Base-by-base conservation (phyloP, 35 echinoderm and acorn worm genomes). In the Lytechinus variegatus region DNA sequence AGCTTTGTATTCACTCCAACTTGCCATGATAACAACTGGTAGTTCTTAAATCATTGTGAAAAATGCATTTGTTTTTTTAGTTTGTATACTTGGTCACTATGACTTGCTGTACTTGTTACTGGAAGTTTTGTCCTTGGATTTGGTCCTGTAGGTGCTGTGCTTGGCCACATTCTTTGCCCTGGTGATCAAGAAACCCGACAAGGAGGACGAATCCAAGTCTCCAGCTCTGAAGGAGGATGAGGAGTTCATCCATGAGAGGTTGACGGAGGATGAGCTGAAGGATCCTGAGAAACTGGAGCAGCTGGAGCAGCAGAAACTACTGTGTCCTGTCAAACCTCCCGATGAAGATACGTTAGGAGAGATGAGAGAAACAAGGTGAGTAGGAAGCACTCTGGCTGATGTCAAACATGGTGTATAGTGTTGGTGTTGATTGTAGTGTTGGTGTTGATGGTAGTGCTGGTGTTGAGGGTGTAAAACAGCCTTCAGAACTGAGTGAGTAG, bases 161-260 rank as follows among this genome's bases (percentile, higher is more conserved):
- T 61, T 99, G 16, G 98, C 98, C 3, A 99, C 96, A 3, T 96
- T 99, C 92, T 99, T 97, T 89, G 97, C 98, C 10, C 91, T 99
- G 19, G 96, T 99, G 53, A 99, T 99, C 92, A 99, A 99, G 94
- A 96, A 96, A 51, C 98, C 97, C 9, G 98, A 99, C 95, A 97
- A 99, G 66, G 98, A 99, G 95, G 97, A 99, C 55, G 96, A 99
- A 52, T 54, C 87, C 14, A 94, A 92, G 14, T 96, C 95, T n/a
- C 91, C 97, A 10, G 72, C 92, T 66, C 96, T 99, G 6, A 96
- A 96, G 53, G 93, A 94, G 54, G 98, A 99, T 58, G 98, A 99
- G 61, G 98, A 99, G 66, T 99, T 95, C 88, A 87, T 99, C 19
- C 98, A 99, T 94, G 98, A 99, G 95, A 95, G 96, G 54, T 71